These are phyloP conservation scores for Spondyliosoma cantharus DNA, from an alignment of 2,797 vertebrate genomes.

Conservation along the genomic window DNA sequence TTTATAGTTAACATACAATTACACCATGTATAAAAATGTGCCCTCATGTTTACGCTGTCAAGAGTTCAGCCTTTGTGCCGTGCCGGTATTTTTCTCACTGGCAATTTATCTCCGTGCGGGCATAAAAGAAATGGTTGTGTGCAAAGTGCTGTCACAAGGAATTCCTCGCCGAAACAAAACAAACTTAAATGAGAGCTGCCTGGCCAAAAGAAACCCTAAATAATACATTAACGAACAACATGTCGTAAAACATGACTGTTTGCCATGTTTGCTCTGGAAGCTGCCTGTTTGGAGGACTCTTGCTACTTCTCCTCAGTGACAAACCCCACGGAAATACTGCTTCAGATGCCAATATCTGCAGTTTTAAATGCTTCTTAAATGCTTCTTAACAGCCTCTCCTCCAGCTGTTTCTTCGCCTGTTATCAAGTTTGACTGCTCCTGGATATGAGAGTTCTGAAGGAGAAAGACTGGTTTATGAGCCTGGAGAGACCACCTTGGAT, in stretches of 20 bases:
- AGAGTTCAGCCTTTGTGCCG: slow-evolving; percentile 67
- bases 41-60: slow-evolving; percentile 69
- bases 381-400: slow-evolving; percentile 28
- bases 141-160: slow-evolving; percentile 69
- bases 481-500: slow-evolving; percentile 56
- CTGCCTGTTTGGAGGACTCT: slow-evolving; percentile 26
- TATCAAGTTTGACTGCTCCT: slow-evolving; percentile 52
- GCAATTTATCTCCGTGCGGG: slow-evolving; percentile 67
- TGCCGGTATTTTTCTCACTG: slow-evolving; percentile 53
- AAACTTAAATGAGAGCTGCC: slow-evolving; percentile 62
- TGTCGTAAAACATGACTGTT: slow-evolving; percentile 65
- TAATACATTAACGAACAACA: slow-evolving; percentile 69
- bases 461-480: slow-evolving; percentile 48
- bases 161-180: slow-evolving; percentile 73
- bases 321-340: slow-evolving; percentile 40
- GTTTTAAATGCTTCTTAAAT: slow-evolving; percentile 41
- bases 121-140: slow-evolving; percentile 64
- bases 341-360: slow-evolving; percentile 28
- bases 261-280: slow-evolving; percentile 63
- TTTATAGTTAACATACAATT: slow-evolving; percentile 68
- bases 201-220: slow-evolving; percentile 62
- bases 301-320: slow-evolving; percentile 44
- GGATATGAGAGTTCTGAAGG: slow-evolving; percentile 20
- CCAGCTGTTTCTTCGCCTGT: slow-evolving; percentile 37
- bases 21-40: slow-evolving; percentile 66